Evolutionary conservation across 2,888 invertebrate genomes (phyloP), one percentile per base, ranked within the genome.

Genomic region (Slavum lentiscoides): DNA sequence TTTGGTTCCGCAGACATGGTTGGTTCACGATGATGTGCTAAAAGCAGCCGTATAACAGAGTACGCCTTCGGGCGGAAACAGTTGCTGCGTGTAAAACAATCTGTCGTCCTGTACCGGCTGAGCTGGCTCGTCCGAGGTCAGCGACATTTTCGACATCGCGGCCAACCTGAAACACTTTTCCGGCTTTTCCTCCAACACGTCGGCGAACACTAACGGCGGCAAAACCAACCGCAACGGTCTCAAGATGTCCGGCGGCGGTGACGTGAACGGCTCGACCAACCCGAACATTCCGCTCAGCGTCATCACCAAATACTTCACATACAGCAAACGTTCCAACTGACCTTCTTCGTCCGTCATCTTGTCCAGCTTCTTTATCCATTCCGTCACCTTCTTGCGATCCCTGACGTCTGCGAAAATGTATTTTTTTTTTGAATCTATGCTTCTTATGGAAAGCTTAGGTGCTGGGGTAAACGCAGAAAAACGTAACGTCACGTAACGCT

Each of bases 241-340:
- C 7, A 67, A 2, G 23, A 39, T 67, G 17, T 67, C 21, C 21
- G 75, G 58, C 2, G 58, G 66, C 3, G 9, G 7, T 67, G 39
- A 66, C 19, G 37, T 67, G 21, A 75, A 67, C 21, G 67, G 58
- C 8, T 75, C 67, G 17, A 21, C 30, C 67, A 59, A 1, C 11
- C 67, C 59, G 23, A 23, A 43, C 8, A 19, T 23, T 43, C 43
- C 67, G 43, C 43, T 67, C 21, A 75, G 39, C 7, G 19, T 67
- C 1, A 5, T 6, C 13, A 59, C 58, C 58, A 67, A 3, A 7
- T 67, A 75, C 58, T 43, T 75, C 17, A 67, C 43, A 43, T 67
- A 75, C 17, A 49, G 67, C 43, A 59, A 23, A 39, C 58, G 67
- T 43, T 58, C 75, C 21, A 58, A 6, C 39, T 75, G 58, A 23